phyloP scores from a whole-genome alignment of 1,140 invertebrate species.

The Leptopilina boulardi region DNA sequence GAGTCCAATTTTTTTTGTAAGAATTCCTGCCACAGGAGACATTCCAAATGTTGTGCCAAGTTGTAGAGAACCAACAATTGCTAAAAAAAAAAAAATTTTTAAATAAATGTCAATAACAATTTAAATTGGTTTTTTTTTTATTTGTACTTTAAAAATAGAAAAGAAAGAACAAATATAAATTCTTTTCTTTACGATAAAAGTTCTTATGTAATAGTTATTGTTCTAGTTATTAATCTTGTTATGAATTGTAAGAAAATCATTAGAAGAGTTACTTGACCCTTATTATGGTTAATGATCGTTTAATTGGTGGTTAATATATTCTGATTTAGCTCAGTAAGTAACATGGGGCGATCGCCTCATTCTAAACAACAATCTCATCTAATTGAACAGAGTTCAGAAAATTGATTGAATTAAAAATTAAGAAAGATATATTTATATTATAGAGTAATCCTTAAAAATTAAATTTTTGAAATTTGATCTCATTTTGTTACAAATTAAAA shows the following conservation, averaged over 20 bases:
- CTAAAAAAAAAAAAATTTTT: slow-evolving; percentile 76
- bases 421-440: not conserved
- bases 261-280: slow-evolving; percentile 53
- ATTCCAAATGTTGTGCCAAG: slow-evolving; percentile 94
- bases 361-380: not conserved
- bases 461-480: too few relatives aligned
- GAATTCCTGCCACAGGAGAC: slow-evolving; percentile 91
- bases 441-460: not conserved
- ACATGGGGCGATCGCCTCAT: slow-evolving; percentile 46
- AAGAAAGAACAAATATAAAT: not conserved
- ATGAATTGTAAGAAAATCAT: slow-evolving; percentile 38
- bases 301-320: slow-evolving; percentile 63
- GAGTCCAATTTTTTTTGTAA: slow-evolving; percentile 91
- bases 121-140: not conserved
- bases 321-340: slow-evolving; percentile 38
- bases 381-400: slow-evolving; percentile 11
- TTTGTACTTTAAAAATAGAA: not conserved
- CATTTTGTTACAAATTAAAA: too few relatives aligned
- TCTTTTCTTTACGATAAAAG: not conserved
- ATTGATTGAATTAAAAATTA: slow-evolving; percentile 2
- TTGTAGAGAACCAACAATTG: slow-evolving; percentile 89
- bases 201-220: slow-evolving; percentile 1
- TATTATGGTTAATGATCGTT: slow-evolving; percentile 60
- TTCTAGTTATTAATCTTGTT: not conserved
- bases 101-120: not conserved